Evolutionary conservation across 2,113 vertebrate species (phyloP).

Genomic region (Stigmatopora argus): DNA sequence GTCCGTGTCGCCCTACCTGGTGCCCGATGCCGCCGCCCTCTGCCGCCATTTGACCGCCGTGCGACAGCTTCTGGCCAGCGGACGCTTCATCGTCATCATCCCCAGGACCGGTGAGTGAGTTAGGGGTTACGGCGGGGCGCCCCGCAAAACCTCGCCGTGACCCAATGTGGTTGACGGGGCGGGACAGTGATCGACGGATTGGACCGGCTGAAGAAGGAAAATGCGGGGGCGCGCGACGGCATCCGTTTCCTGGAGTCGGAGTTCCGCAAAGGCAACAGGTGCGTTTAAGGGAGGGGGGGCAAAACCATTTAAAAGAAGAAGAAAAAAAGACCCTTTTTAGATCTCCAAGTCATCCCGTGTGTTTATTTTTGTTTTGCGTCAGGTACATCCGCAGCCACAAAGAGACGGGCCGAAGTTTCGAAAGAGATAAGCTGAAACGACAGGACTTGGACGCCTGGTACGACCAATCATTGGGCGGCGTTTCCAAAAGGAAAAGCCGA

Average conservation of each 20-base stretch:
- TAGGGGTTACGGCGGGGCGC: too few relatives aligned
- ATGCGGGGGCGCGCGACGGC: constrained; percentile 84
- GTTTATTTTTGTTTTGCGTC: background rate
- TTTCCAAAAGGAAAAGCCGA: background rate
- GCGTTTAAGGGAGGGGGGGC: constrained; percentile 9
- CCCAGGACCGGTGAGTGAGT: constrained; percentile 86
- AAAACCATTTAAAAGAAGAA: too few relatives aligned
- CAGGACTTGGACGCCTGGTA: constrained; percentile 92
- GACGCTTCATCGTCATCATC: constrained; percentile 96
- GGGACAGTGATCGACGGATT: constrained; percentile 88
- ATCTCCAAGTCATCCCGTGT: too few relatives aligned
- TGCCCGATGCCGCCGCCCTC: constrained; percentile 87
- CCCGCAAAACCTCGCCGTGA: too few relatives aligned
- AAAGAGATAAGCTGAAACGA: constrained; percentile 90
- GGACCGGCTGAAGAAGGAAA: constrained; percentile 92
- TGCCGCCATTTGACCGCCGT: constrained; percentile 86
- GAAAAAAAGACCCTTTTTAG: too few relatives aligned
- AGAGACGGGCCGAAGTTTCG: constrained; percentile 84
- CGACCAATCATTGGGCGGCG: constrained; percentile 10
- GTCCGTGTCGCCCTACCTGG: constrained; percentile 95
- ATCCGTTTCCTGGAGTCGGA: constrained; percentile 94
- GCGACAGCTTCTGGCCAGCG: constrained; percentile 84
- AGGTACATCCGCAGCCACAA: constrained; percentile 98
- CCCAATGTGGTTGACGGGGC: too few relatives aligned
- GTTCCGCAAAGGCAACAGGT: constrained; percentile 97